phyloP scores from a whole-genome alignment of 2,113 vertebrate species.

The Carettochelys insculpta region DNA sequence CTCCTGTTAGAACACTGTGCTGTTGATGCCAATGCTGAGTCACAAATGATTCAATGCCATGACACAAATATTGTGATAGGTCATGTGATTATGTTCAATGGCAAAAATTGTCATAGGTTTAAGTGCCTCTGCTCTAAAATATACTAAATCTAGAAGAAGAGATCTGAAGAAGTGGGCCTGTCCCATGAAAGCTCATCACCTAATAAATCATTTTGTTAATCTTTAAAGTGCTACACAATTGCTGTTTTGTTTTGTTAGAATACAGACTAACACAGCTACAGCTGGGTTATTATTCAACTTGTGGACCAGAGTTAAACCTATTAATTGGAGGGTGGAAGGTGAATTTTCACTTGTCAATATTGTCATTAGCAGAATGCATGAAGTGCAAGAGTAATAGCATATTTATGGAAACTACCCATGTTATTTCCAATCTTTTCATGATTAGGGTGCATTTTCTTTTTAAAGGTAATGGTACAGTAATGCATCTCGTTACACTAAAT shows the following conservation, averaged over 20 bases:
- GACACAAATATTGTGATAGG: background rate
- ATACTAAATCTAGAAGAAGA: background rate
- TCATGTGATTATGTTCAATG: background rate
- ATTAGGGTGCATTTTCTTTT: background rate
- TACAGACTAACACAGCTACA: too few relatives aligned
- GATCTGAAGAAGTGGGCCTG: too few relatives aligned
- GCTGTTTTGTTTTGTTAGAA: too few relatives aligned
- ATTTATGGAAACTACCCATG: background rate
- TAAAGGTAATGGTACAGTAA: background rate
- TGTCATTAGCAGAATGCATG: background rate
- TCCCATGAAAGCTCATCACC: too few relatives aligned
- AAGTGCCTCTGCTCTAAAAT: background rate
- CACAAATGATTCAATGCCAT: fast-evolving
- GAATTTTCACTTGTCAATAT: background rate
- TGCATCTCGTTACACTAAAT: background rate
- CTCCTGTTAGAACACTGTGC: background rate
- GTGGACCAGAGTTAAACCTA: background rate
- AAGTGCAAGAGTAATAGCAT: background rate
- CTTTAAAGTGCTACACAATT: too few relatives aligned
- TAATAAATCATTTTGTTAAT: too few relatives aligned
- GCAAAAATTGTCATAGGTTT: background rate
- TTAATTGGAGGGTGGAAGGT: background rate
- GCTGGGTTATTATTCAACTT: too few relatives aligned
- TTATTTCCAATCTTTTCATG: background rate
- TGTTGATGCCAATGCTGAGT: background rate